phyloP scores from a whole-genome alignment of 2,888 invertebrate genomes.

The Apocheima hispidaria region DNA sequence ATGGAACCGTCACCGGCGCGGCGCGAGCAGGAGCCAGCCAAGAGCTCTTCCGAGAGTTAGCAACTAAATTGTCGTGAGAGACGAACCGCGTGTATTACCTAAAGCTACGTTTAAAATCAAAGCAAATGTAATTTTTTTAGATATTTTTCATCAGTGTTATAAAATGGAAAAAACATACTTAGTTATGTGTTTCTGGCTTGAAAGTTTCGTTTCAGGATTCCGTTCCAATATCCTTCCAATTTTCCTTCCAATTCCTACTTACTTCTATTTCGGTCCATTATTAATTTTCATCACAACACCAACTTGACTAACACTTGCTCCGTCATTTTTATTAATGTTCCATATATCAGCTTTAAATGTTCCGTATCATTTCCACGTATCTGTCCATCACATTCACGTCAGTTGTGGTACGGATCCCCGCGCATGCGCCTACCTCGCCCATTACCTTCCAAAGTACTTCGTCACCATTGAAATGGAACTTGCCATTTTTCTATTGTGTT shows the following conservation, averaged over 20 bases:
- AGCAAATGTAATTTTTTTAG: no score
- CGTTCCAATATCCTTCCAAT: constrained; percentile 3
- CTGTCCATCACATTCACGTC: no score
- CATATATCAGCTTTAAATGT: no score
- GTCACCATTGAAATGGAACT: constrained; percentile 14
- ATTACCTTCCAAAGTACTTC: constrained; percentile 1
- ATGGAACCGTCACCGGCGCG: not conserved
- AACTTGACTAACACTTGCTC: no score
- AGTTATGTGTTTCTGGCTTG: constrained; percentile 8
- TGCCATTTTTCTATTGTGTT: constrained; percentile 26
- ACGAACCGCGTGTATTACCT: constrained; percentile 17
- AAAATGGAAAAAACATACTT: no score
- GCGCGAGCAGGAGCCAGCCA: not conserved
- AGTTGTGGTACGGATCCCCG: no score
- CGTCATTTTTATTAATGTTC: no score
- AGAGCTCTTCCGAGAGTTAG: constrained; percentile 21
- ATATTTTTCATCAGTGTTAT: no score
- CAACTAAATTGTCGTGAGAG: constrained; percentile 21
- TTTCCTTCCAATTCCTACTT: no score
- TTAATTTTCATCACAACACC: not conserved
- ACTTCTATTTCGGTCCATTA: not conserved
- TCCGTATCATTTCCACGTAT: no score
- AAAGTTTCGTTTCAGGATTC: constrained; percentile 13
- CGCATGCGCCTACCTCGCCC: no score
- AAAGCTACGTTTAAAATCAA: no score